Conservation (phyloP, 2,113 vertebrate genomes). For the Phaethornis superciliosus region DNA sequence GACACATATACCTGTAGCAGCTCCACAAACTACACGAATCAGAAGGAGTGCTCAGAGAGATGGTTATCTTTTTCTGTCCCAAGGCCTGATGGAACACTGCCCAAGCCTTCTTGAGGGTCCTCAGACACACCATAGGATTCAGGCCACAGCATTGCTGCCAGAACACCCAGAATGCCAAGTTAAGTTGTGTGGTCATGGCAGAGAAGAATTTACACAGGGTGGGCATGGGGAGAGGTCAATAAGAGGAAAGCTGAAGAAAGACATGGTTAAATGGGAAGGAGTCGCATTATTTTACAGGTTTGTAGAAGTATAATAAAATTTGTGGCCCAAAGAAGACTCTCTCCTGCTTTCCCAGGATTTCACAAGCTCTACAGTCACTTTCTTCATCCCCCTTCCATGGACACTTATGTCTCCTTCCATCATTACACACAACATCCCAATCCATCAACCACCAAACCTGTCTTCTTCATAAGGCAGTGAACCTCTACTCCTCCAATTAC, state of each 20-base stretch:
- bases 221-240: neutral
- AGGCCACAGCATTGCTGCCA: neutral
- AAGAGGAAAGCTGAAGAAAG: neutral
- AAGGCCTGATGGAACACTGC: neutral
- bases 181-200: neutral
- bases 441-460: neutral
- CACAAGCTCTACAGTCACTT: neutral
- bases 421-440: rapidly evolving
- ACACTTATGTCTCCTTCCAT: neutral
- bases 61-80: neutral
- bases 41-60: neutral
- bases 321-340: neutral
- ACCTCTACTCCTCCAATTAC: neutral
- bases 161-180: neutral
- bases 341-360: neutral
- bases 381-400: neutral
- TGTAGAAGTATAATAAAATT: neutral
- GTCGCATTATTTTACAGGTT: neutral
- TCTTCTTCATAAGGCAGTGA: neutral
- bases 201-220: neutral
- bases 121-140: neutral
- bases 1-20: neutral
- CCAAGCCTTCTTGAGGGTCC: neutral
- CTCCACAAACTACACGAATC: neutral
- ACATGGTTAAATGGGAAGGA: neutral